Base-by-base conservation (phyloP, 2,888 invertebrate genomes). In the Falcaria lacertinaria region DNA sequence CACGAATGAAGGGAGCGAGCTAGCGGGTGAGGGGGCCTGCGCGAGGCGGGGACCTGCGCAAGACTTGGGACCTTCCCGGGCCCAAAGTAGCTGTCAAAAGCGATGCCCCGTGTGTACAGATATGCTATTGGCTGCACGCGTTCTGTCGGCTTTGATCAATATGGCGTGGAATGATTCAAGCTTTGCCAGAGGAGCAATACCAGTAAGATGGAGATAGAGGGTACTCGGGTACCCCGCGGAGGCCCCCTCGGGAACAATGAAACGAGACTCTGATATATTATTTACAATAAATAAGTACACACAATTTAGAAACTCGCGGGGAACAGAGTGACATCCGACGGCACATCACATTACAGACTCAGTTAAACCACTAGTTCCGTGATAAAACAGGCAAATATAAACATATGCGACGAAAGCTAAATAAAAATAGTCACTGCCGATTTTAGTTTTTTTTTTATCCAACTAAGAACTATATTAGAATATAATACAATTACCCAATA, bases 231-330 rank as follows among this genome's bases (percentile, higher is more conserved):
- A 3, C 28, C 11, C 28, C 8, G 1, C 11, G 11, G 11, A 8
- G 7, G 25, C 25, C 7, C 2, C 25, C 25, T 4, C 5, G 25
- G 2, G 6, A 25, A 4, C 7, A 25, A 25, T 2, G 44, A 34
- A 22, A 44, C 39, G 47, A 51, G 43, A 48, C 53, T 45, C 45
- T 44, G 41, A 42, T 51, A 53, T 50, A 55, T 57, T 74, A 74
- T 76, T 71, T 75, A 77, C 73, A 77, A 71, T 69, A 72, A 73
- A 73, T 73, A 77, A 76, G 78, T 77, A 75, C 74, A 72, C 46
- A 47, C 54, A 62, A 64, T 61, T 67, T 68, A 52, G 60, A 51
- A 47, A 48, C n/a, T 4, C 19, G 19, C 6, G 19, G 19, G 48
- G 48, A 40, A 48, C 40, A 41, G 44, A 40, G 38, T 36, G 32